These are phyloP conservation scores for Heterodera carotae DNA, from an alignment of 1,140 invertebrate species.

Conservation along the genomic window DNA sequence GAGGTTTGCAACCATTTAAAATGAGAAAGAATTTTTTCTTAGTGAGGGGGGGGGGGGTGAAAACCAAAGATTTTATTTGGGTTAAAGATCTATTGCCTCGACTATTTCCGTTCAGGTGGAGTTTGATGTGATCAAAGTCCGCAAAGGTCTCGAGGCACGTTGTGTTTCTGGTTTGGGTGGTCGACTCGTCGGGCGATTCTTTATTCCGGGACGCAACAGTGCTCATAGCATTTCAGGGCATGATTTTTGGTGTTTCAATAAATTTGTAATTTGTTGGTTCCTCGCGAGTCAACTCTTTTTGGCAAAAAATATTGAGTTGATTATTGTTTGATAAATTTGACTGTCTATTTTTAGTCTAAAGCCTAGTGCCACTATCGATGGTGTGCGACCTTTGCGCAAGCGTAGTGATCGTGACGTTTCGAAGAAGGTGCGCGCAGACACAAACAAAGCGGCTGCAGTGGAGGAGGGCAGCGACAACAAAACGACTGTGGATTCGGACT, in stretches of 20 bases:
- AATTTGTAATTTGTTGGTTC: no score
- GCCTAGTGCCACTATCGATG: neutral
- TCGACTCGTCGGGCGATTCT: neutral
- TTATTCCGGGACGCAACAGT: neutral
- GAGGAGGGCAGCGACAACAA: neutral
- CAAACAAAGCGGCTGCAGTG: neutral
- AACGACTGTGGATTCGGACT: neutral
- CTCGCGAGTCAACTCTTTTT: no score
- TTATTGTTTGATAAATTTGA: no score
- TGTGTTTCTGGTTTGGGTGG: neutral
- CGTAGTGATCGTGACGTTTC: neutral
- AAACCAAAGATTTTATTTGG: no score
- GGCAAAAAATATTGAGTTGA: no score
- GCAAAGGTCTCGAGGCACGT: neutral
- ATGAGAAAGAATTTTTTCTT: no score
- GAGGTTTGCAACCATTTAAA: neutral
- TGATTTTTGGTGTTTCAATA: no score
- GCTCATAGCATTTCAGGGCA: no score
- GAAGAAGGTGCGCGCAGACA: neutral
- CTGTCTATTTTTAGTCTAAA: neutral
- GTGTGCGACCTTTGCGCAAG: neutral
- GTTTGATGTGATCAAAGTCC: slow-evolving; percentile 1
- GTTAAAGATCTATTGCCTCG: no score
- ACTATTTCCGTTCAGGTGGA: neutral
- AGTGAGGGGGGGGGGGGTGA: no score